A percentile compares a stretch with the other conserved stretches of the same genome.
These are phyloP conservation scores for Trichacis sp. DNA, from an alignment of 2,888 invertebrate species.

Conservation along the genomic window DNA sequence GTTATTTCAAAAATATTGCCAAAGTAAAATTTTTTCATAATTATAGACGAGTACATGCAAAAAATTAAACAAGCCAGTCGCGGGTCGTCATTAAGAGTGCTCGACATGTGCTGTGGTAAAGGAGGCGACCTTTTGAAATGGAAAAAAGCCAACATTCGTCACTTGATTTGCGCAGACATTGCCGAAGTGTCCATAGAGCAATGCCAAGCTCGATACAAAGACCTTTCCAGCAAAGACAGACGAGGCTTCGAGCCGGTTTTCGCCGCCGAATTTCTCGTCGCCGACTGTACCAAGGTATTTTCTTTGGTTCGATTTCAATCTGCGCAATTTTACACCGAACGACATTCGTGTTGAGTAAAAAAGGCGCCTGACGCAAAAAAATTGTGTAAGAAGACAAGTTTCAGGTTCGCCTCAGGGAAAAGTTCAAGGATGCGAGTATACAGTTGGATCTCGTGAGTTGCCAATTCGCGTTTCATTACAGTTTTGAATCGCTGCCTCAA, in stretches of 20 bases:
- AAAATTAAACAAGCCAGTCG: constrained; percentile 76
- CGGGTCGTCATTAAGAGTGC: constrained; percentile 78
- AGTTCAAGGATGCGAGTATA: constrained; percentile 82
- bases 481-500: constrained; percentile 89
- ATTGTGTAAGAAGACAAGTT: constrained; percentile 50
- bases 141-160: constrained; percentile 84
- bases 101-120: constrained; percentile 98
- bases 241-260: constrained; percentile 71
- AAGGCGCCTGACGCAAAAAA: background rate
- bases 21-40: no score
- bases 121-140: constrained; percentile 99
- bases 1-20: no score
- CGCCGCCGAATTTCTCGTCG: constrained; percentile 89
- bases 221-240: constrained; percentile 69
- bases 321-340: background rate
- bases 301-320: background rate
- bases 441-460: constrained; percentile 93
- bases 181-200: constrained; percentile 93
- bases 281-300: constrained; percentile 87
- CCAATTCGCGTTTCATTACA: constrained; percentile 98
- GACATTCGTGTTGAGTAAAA: constrained; percentile 4
- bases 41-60: constrained; percentile 72
- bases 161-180: constrained; percentile 92
- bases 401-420: constrained; percentile 76
- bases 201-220: constrained; percentile 85